phyloP scores from a whole-genome alignment of 2,797 vertebrate genomes.

The Periophthalmus magnuspinnatus region DNA sequence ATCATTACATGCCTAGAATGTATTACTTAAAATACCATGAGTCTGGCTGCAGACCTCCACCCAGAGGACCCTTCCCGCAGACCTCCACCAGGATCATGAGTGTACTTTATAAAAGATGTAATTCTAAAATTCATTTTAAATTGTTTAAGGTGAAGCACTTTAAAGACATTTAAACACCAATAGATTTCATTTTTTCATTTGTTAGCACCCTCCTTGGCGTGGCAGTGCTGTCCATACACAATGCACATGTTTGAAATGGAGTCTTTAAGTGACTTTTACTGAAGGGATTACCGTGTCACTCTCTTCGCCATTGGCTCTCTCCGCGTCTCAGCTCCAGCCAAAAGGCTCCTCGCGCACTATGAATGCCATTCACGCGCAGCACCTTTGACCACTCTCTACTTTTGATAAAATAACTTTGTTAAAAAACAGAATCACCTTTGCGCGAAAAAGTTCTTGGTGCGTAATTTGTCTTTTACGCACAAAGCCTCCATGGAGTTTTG shows the following conservation, averaged over 20 bases:
- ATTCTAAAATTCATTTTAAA: too few relatives aligned
- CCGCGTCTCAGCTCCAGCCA: conserved; percentile 54
- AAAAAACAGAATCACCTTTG: neutral
- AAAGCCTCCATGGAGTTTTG: conserved; percentile 33
- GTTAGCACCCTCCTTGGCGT: neutral
- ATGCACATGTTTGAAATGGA: conserved; percentile 3
- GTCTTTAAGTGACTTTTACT: conserved; percentile 53
- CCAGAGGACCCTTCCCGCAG: too few relatives aligned
- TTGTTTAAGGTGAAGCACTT: too few relatives aligned
- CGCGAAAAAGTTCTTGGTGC: neutral
- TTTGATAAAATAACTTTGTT: conserved; percentile 30
- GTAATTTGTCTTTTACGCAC: conserved; percentile 47
- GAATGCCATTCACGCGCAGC: conserved; percentile 48
- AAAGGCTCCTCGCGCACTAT: conserved; percentile 61
- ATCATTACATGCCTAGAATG: too few relatives aligned
- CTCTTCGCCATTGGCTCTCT: conserved; percentile 64
- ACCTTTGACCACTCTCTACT: conserved; percentile 34
- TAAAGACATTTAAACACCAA: too few relatives aligned
- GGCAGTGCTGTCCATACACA: neutral
- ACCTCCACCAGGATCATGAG: too few relatives aligned
- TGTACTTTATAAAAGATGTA: too few relatives aligned
- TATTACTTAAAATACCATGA: too few relatives aligned
- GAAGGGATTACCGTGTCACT: conserved; percentile 61
- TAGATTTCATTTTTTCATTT: too few relatives aligned
- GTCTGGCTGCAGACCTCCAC: too few relatives aligned